phyloP scores from a whole-genome alignment of 2,797 vertebrate genomes.

The Molossus molossus region DNA sequence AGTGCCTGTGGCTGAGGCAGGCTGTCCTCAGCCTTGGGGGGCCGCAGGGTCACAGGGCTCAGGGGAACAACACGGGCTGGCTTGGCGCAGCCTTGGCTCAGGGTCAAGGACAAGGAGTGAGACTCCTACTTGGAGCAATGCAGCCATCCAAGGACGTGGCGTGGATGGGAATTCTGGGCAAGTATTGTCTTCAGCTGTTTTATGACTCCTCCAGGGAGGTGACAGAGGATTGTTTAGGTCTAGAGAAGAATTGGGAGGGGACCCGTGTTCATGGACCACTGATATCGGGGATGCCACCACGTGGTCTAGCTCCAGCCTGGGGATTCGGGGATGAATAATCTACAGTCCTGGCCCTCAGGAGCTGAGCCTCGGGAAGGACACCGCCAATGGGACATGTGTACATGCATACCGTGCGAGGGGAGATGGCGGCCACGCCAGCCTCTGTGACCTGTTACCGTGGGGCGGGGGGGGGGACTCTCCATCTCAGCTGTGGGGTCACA shows the following conservation, averaged over 20 bases:
- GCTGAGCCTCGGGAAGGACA: not conserved
- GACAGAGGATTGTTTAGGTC: not conserved
- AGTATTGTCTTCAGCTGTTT: not conserved
- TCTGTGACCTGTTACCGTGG: no score
- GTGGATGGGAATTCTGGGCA: not conserved
- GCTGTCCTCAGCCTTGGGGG: not conserved
- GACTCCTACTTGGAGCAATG: not conserved
- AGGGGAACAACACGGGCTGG: not conserved
- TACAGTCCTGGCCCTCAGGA: not conserved
- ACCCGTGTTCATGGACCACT: no score
- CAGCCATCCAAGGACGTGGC: not conserved
- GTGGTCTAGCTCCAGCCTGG: not conserved
- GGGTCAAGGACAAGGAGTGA: not conserved
- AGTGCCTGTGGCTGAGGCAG: no score
- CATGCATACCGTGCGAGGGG: fast-evolving
- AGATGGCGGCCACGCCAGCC: not conserved
- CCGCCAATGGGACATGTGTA: no score
- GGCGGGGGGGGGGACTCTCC: no score
- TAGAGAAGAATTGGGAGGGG: not conserved
- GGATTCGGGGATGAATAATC: not conserved
- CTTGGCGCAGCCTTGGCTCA: not conserved
- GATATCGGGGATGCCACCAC: no score
- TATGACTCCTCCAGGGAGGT: not conserved
- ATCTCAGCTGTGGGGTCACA: not conserved
- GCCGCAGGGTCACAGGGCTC: not conserved